Base-by-base conservation (phyloP, 2,113 vertebrate species). In the Erythrolamprus reginae region DNA sequence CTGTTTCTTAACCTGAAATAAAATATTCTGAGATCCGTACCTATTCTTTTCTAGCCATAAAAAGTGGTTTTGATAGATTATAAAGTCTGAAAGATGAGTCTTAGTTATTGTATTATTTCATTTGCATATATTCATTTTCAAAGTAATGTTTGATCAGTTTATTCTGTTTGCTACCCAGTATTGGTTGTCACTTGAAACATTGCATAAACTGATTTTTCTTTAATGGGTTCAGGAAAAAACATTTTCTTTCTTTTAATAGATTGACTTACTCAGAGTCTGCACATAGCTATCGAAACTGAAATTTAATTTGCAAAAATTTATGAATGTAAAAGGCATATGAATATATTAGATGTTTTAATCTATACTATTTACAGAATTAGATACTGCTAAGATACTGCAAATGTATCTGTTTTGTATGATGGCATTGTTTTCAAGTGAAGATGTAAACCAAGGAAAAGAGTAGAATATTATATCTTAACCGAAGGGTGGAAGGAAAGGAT, bases 61-160 rank as follows among this genome's bases (percentile, higher is more conserved):
- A 48, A 23, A 65, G 87, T 33, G 53, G 53, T 92, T 93, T 88
- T 88, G 52, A 53, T 87, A 84, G 65, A 84, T 88, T 89, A 38
- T 82, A 45, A 89, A 87, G 77, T 4, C 8, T 51, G 17, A 89
- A 91, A 88, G 26, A 15, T 48, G 17, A 65, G 53, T 82, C 90
- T 85, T 93, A 45, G 42, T 89, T 89, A 82, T 15, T 89, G 24
- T 42, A 77, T 77, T 77, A 77, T 77, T 24, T 56, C 26, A 88
- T 53, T 85, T 51, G 48, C 92, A 82, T 65, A 45, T 82, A 42
- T 92, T 87, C 42, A 17, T 89, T 82, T 26, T 91, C 90, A 82
- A 42, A 51, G 10, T 28, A 90, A 86, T 58, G 26, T 26, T 87
- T 91, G 1, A 86, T 48, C 87, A 58, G 53, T 15, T 89, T 90